Conservation (phyloP, 1,140 invertebrate genomes). For the Heliconius melpomene region DNA sequence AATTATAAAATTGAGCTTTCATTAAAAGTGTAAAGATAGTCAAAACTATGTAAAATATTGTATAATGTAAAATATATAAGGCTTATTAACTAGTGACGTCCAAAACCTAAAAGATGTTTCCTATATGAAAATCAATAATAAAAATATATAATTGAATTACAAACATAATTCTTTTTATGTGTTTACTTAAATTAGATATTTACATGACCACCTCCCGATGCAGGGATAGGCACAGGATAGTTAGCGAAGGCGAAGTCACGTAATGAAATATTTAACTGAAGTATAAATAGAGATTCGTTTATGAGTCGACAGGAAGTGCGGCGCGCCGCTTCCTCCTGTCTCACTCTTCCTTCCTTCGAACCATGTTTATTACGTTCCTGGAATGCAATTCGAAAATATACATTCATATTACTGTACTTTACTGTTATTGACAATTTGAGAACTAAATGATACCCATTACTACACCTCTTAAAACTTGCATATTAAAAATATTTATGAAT, state of each 20-base stretch:
- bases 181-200: neutral
- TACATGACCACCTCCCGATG: neutral
- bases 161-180: conserved; percentile 11
- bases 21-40: conserved; percentile 13
- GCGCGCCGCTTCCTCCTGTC: conserved; percentile 57
- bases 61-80: conserved; percentile 13
- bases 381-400: conserved; percentile 36
- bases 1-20: conserved; percentile 12
- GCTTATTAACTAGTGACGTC: conserved; percentile 15
- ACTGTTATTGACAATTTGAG: neutral
- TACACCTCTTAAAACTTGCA: too few relatives aligned
- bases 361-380: conserved; percentile 38
- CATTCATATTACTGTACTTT: neutral
- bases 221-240: neutral
- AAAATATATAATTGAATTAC: conserved; percentile 12
- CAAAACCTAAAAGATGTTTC: conserved; percentile 15
- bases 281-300: conserved; percentile 46
- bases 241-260: conserved; percentile 9
- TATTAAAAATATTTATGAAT: too few relatives aligned
- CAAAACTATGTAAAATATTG: conserved; percentile 11
- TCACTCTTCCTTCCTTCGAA: conserved; percentile 51
- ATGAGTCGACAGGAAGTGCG: conserved; percentile 43
- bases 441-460: too few relatives aligned
- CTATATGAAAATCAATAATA: conserved; percentile 12
- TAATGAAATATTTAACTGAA: conserved; percentile 26